These are phyloP conservation scores for Aradus depressus DNA, from an alignment of 2,888 invertebrate species.

Conservation along the genomic window DNA sequence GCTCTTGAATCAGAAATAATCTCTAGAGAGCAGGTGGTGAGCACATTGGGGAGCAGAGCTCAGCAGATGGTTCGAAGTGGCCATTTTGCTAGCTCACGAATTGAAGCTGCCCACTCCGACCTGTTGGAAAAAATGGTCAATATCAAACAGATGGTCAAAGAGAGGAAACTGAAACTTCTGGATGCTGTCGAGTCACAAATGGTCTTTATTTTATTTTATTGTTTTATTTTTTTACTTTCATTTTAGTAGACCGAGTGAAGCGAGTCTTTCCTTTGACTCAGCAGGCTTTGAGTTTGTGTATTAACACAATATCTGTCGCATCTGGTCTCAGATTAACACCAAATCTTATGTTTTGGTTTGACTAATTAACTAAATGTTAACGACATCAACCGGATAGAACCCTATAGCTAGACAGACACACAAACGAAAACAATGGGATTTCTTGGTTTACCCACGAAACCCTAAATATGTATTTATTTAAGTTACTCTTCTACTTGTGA, in stretches of 20 bases:
- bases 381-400: too few relatives aligned
- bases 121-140: slow-evolving; percentile 58
- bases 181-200: slow-evolving; percentile 76
- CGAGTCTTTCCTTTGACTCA: not conserved
- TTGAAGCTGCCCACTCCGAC: slow-evolving; percentile 54
- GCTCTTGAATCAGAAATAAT: slow-evolving; percentile 79
- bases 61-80: slow-evolving; percentile 67
- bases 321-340: too few relatives aligned
- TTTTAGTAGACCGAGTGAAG: too few relatives aligned
- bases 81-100: slow-evolving; percentile 70
- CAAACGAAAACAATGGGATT: too few relatives aligned
- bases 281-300: too few relatives aligned
- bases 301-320: too few relatives aligned
- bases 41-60: slow-evolving; percentile 60
- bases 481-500: too few relatives aligned
- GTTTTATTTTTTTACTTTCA: not conserved
- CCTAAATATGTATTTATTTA: too few relatives aligned
- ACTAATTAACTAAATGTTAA: too few relatives aligned
- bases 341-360: too few relatives aligned
- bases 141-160: slow-evolving; percentile 59
- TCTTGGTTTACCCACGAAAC: too few relatives aligned
- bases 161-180: slow-evolving; percentile 57
- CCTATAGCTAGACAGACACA: too few relatives aligned
- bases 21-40: slow-evolving; percentile 74
- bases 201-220: slow-evolving; percentile 38